Percentiles rank a stretch among this genome's conserved stretches.
These are phyloP conservation scores for Halcyon badia DNA, from an alignment of 2,797 vertebrate species.

Conservation along the genomic window DNA sequence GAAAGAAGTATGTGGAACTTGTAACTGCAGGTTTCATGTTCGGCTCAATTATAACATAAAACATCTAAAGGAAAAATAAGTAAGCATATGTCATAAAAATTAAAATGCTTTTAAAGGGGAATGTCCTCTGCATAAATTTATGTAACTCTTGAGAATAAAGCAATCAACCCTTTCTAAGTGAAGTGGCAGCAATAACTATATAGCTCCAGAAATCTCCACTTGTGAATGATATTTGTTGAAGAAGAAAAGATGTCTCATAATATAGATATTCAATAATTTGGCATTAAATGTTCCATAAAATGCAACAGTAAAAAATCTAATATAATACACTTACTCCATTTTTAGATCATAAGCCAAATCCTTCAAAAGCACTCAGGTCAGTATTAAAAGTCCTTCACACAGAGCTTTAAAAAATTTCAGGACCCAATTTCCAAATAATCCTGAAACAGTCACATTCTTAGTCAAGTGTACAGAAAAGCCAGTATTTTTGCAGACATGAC, in stretches of 20 bases:
- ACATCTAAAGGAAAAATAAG: not conserved
- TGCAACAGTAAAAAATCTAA: not conserved
- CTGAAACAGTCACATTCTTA: not conserved
- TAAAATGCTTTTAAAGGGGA: not conserved
- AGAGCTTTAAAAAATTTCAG: not conserved
- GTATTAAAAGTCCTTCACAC: not conserved
- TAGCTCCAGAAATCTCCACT: not conserved
- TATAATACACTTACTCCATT: not conserved
- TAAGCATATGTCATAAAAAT: not conserved
- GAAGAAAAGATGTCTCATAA: not conserved
- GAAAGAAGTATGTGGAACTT: not conserved
- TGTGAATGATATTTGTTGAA: not conserved
- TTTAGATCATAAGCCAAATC: not conserved
- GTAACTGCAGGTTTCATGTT: not conserved
- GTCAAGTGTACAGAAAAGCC: not conserved
- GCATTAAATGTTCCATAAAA: slow-evolving; percentile 1
- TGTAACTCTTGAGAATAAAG: slow-evolving; percentile 11
- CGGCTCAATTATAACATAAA: not conserved
- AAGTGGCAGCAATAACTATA: not conserved
- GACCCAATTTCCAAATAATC: not conserved
- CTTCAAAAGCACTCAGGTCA: not conserved
- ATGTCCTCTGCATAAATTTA: not conserved
- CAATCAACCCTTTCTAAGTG: not conserved
- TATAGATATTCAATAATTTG: not conserved
- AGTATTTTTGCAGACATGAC: not conserved